Evolutionary conservation across 2,113 vertebrate species (phyloP).

Genomic region (Pachycephala philippinensis): DNA sequence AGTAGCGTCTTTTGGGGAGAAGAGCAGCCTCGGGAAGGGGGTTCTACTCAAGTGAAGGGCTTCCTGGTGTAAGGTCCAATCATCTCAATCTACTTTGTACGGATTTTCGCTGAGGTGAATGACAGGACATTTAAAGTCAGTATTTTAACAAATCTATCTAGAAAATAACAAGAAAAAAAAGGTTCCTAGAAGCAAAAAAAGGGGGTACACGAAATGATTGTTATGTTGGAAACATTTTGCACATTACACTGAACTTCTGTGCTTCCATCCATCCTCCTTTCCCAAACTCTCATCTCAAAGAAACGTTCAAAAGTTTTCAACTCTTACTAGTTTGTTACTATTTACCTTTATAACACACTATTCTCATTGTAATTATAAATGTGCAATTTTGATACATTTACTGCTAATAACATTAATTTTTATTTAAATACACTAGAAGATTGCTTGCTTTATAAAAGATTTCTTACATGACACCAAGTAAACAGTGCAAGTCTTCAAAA

Average conservation of each 20-base stretch:
- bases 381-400: neutral
- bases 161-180: neutral
- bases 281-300: neutral
- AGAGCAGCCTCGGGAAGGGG: accelerated
- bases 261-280: neutral
- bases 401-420: neutral
- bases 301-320: constrained; percentile 37
- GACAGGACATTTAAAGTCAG: neutral
- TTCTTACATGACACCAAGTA: neutral
- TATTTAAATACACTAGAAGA: neutral
- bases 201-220: neutral
- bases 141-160: neutral
- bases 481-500: neutral
- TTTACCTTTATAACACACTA: neutral
- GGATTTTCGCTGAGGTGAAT: neutral
- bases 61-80: neutral
- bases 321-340: neutral
- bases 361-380: neutral
- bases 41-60: neutral
- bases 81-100: neutral
- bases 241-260: neutral
- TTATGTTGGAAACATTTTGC: neutral
- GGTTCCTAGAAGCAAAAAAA: neutral
- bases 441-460: neutral
- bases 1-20: neutral